These are phyloP conservation scores for Noturus placidus DNA, from an alignment of 2,113 vertebrate species.

Conservation along the genomic window DNA sequence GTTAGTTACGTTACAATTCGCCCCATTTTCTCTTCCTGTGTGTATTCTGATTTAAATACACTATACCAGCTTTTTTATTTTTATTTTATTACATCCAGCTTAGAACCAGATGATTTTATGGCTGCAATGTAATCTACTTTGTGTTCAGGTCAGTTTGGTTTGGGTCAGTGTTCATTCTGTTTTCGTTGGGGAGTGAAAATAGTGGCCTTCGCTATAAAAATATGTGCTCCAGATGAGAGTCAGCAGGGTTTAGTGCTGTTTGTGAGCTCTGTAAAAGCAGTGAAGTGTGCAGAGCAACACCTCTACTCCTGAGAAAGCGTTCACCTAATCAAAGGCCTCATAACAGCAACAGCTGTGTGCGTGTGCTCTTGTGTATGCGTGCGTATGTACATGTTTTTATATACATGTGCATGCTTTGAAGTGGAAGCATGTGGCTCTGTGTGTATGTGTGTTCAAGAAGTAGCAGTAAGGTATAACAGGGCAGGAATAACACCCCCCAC, in stretches of 20 bases:
- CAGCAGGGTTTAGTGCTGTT: constrained; percentile 21
- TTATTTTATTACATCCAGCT: background rate
- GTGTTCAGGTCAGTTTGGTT: background rate
- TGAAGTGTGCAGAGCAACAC: constrained; percentile 31
- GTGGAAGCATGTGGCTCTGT: background rate
- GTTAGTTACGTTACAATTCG: background rate
- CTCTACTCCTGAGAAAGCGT: constrained; percentile 49
- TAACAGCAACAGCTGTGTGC: constrained; percentile 33
- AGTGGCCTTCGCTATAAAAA: background rate
- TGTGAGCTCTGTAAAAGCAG: constrained; percentile 41
- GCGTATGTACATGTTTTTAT: background rate
- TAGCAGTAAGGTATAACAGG: constrained; percentile 21
- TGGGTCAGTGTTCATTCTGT: background rate
- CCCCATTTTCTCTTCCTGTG: background rate
- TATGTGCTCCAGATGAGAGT: background rate
- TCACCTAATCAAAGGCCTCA: constrained; percentile 31
- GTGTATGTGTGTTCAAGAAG: background rate
- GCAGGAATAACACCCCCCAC: constrained; percentile 20
- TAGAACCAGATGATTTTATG: background rate
- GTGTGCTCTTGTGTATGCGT: background rate
- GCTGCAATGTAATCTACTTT: background rate
- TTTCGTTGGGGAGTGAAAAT: background rate
- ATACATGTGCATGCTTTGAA: background rate
- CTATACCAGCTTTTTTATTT: background rate
- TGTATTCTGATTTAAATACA: background rate